Conservation (phyloP, 1,140 invertebrate species). For the Drosophila gunungcola region DNA sequence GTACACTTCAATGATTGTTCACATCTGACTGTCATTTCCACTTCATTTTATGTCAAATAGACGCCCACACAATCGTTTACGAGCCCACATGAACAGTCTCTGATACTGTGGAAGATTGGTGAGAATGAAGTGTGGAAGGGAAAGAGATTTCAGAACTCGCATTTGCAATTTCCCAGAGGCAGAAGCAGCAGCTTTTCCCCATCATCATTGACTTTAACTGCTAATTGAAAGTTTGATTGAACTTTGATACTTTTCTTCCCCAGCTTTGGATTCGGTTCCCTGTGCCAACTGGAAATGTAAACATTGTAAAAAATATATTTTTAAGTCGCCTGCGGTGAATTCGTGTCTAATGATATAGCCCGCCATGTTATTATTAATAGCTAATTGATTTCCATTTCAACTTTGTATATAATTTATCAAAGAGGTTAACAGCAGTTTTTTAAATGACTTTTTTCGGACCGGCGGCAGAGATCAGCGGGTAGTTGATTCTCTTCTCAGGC, state of each 20-base stretch:
- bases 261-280: not conserved
- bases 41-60: conserved; percentile 33
- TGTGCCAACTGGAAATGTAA: conserved; percentile 42
- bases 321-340: conserved; percentile 26
- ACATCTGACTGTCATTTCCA: conserved; percentile 41
- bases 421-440: conserved; percentile 39
- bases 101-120: conserved; percentile 18
- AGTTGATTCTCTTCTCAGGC: conserved; percentile 56
- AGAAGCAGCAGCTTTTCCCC: conserved; percentile 32
- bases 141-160: conserved; percentile 21
- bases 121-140: conserved; percentile 20
- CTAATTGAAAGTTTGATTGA: conserved; percentile 72
- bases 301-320: conserved; percentile 32
- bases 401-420: conserved; percentile 69
- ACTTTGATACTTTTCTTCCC: conserved; percentile 34
- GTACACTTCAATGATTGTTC: conserved; percentile 25
- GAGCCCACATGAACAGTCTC: conserved; percentile 16
- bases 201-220: conserved; percentile 67
- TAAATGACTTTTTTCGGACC: conserved; percentile 44
- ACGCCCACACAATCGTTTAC: conserved; percentile 33
- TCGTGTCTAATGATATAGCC: conserved; percentile 51
- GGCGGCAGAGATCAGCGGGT: conserved; percentile 23
- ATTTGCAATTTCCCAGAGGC: conserved; percentile 51
- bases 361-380: conserved; percentile 70
- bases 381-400: conserved; percentile 68